Evolutionary conservation across 2,888 invertebrate species (phyloP), one percentile per base, ranked within the genome.

Genomic region (Dasysyrphus tricinctus): DNA sequence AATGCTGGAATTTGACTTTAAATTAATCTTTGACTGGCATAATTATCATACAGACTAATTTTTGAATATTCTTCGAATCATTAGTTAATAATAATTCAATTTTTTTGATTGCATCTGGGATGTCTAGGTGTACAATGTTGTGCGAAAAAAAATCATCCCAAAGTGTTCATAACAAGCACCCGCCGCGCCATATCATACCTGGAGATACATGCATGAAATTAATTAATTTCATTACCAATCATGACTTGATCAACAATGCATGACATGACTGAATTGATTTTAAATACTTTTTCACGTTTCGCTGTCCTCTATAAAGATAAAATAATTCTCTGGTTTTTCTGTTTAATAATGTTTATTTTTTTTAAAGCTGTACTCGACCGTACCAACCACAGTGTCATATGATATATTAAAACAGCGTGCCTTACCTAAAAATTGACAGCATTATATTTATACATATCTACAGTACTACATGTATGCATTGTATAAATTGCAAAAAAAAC

Each of bases 181-280:
- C 57, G n/a, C n/a, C n/a, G n/a, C n/a, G n/a, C n/a, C n/a, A n/a
- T n/a, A n/a, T n/a, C n/a, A n/a, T n/a, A n/a, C n/a, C 56, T n/a
- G 29, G 16, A 5, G 57, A 79, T 56, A 77, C 77, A 85, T 85
- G 80, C 73, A 85, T 77, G 47, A 85, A 19, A 85, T 77, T 85
- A 85, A 85, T 85, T 67, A 73, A 77, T 69, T 73, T 85, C 85
- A 80, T 77, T 77, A 77, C 34, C 80, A 67, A 80, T 80, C 80
- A 56, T 56, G 54, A 80, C 77, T 61, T 29, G 73, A 85, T 85
- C 80, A 77, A 61, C 85, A 85, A 77, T 77, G 80, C 80, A 85
- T 85, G 77, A 85, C 84, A 85, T 74, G 76, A 77, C 80, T 80
- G 80, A 59, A 79, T 79, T 57, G 69, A 56, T 70, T 79, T 79